A percentile compares a stretch with the other conserved stretches of the same genome.
Conservation (phyloP, 2,888 invertebrate genomes). For the Morpho achilles region DNA sequence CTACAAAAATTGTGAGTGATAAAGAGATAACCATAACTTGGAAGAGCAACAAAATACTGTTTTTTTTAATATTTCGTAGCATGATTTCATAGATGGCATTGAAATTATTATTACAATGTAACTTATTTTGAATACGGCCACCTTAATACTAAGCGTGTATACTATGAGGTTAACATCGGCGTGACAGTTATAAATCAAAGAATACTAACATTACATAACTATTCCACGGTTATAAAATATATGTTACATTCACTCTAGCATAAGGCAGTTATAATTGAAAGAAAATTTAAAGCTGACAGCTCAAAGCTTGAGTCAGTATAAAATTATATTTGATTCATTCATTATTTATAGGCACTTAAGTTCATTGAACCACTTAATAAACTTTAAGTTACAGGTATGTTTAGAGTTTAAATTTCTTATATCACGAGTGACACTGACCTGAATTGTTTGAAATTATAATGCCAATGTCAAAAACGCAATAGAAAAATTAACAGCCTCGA, state of each 20-base stretch:
- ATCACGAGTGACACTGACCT: conserved; percentile 17
- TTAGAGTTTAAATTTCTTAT: conserved; percentile 11
- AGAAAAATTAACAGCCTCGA: conserved; percentile 7
- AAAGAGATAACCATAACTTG: too few species aligned
- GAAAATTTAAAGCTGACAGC: conserved; percentile 9
- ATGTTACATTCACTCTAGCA: background rate
- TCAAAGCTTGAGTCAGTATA: background rate
- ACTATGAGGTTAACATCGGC: too few species aligned
- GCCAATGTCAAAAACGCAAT: conserved; percentile 42
- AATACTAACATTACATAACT: background rate
- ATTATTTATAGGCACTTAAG: conserved; percentile 19
- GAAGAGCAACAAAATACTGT: too few species aligned
- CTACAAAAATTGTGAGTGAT: too few species aligned
- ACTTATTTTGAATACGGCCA: too few species aligned
- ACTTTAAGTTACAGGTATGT: conserved; percentile 13
- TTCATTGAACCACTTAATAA: conserved; percentile 23
- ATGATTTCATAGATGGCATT: too few species aligned
- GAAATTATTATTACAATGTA: too few species aligned
- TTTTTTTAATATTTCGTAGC: too few species aligned
- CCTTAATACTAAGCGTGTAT: too few species aligned
- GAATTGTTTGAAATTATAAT: conserved; percentile 14
- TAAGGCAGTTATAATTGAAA: conserved; percentile 27
- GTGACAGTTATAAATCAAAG: too few species aligned
- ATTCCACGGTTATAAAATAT: background rate
- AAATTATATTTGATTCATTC: conserved; percentile 18